phyloP scores from a whole-genome alignment of 1,140 invertebrate species.

The Apis florea region DNA sequence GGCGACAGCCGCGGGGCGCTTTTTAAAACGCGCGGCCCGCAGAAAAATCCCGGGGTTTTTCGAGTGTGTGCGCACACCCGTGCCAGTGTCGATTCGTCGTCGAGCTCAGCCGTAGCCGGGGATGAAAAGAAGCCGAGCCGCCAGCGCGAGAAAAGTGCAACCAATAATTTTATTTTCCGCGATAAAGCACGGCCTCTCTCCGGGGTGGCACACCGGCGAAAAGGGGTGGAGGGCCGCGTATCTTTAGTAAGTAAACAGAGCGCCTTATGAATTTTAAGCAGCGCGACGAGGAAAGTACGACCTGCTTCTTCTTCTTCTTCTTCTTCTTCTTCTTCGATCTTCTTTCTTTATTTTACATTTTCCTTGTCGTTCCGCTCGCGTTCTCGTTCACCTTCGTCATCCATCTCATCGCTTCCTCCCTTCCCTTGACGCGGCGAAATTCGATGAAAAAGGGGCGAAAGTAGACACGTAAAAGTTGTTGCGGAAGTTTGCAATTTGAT shows the following conservation, averaged over 20 bases:
- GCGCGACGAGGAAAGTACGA: constrained; percentile 57
- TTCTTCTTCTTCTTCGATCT: constrained; percentile 12
- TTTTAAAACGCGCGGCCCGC: constrained; percentile 27
- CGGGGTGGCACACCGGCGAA: constrained; percentile 15
- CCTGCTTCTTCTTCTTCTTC: constrained; percentile 20
- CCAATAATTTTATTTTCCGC: constrained; percentile 77
- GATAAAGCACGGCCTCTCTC: constrained; percentile 74
- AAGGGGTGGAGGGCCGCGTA: constrained; percentile 65
- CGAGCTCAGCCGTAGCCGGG: not conserved
- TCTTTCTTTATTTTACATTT: not conserved
- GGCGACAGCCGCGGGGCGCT: constrained; percentile 48
- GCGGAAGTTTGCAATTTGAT: no score
- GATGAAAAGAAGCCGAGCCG: constrained; percentile 36
- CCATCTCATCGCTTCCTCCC: constrained; percentile 16
- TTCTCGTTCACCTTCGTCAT: not conserved
- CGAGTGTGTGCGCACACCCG: constrained; percentile 2
- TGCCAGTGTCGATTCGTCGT: not conserved
- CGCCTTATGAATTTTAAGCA: constrained; percentile 79
- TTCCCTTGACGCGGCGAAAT: constrained; percentile 53
- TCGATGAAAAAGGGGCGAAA: no score
- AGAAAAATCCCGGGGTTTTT: constrained; percentile 31
- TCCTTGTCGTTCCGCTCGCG: not conserved
- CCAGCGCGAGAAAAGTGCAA: constrained; percentile 66
- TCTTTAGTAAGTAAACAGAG: constrained; percentile 79
- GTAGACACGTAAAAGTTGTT: no score